These are phyloP conservation scores for Acleris literana DNA, from an alignment of 2,888 invertebrate species.

Conservation along the genomic window DNA sequence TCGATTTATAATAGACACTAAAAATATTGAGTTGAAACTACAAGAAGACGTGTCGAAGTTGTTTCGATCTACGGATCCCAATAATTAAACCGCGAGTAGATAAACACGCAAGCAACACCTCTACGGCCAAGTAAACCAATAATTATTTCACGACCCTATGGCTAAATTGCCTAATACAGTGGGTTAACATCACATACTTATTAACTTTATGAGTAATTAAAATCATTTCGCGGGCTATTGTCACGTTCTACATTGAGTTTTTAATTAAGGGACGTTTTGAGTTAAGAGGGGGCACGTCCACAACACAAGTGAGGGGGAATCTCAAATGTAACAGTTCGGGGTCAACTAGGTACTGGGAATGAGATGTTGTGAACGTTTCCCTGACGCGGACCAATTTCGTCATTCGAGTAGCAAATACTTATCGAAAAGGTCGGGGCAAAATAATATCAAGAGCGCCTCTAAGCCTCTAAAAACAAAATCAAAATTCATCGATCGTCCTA, in stretches of 20 bases:
- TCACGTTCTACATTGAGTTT: background rate
- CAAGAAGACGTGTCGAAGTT: too few relatives aligned
- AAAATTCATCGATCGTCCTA: conserved; percentile 33
- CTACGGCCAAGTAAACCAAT: too few relatives aligned
- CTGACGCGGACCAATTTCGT: conserved; percentile 11
- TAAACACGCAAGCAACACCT: too few relatives aligned
- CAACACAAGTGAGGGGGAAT: conserved; percentile 14
- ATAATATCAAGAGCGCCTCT: conserved; percentile 34
- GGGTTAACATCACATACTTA: too few relatives aligned
- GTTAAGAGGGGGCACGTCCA: conserved; percentile 26
- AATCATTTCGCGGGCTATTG: background rate
- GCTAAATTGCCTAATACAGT: too few relatives aligned
- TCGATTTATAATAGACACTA: too few relatives aligned
- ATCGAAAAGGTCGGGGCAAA: conserved; percentile 26
- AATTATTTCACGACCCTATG: too few relatives aligned
- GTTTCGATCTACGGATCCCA: too few relatives aligned
- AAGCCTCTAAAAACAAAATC: conserved; percentile 35
- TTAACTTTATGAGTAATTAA: too few relatives aligned
- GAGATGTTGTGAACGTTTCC: conserved; percentile 32
- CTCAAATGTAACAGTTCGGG: background rate
- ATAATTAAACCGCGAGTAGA: too few relatives aligned
- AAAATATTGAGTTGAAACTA: too few relatives aligned
- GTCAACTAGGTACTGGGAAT: background rate
- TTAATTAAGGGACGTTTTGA: conserved; percentile 14
- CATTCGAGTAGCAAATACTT: conserved; percentile 13